phyloP scores from a whole-genome alignment of 53 echinoderm and acorn worm genomes.

The Actinopyga echinites region DNA sequence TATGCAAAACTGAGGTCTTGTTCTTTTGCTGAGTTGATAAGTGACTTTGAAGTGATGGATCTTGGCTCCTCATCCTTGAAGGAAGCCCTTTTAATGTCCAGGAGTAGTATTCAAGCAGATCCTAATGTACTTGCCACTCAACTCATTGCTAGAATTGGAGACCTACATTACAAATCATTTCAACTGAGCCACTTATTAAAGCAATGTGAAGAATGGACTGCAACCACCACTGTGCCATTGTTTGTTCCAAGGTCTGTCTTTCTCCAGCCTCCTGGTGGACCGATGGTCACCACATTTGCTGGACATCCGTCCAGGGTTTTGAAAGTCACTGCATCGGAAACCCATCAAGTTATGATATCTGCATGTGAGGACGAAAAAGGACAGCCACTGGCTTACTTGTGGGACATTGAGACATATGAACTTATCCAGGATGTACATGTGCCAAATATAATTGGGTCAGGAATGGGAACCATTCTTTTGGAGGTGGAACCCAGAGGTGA shows the following conservation, averaged over 20 bases:
- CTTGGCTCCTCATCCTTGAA: slow-evolving; percentile 57
- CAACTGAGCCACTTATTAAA: slow-evolving; percentile 49
- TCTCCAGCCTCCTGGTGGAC: slow-evolving; percentile 86
- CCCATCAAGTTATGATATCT: slow-evolving; percentile 59
- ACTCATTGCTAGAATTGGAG: slow-evolving; percentile 73
- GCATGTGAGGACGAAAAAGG: slow-evolving; percentile 67
- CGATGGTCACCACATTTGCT: slow-evolving; percentile 72
- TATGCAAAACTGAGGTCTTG: slow-evolving; percentile 71
- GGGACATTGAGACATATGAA: slow-evolving; percentile 69
- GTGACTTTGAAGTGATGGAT: slow-evolving; percentile 55
- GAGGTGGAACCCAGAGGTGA: slow-evolving; percentile 28
- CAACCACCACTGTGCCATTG: slow-evolving; percentile 44
- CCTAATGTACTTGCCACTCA: slow-evolving; percentile 80
- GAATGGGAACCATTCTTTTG: slow-evolving; percentile 37
- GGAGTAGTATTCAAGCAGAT: slow-evolving; percentile 81
- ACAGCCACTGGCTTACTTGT: slow-evolving; percentile 77
- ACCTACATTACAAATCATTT: slow-evolving; percentile 46
- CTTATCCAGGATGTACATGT: slow-evolving; percentile 75
- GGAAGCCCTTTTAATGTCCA: slow-evolving; percentile 72
- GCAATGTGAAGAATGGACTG: slow-evolving; percentile 65
- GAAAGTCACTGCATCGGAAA: slow-evolving; percentile 56
- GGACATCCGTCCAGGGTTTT: slow-evolving; percentile 77
- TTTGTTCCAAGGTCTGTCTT: slow-evolving; percentile 74
- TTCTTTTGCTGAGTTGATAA: slow-evolving; percentile 70
- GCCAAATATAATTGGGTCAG: slow-evolving; percentile 19